These are phyloP conservation scores for Characodon lateralis DNA, from an alignment of 2,797 vertebrate genomes.

Conservation along the genomic window DNA sequence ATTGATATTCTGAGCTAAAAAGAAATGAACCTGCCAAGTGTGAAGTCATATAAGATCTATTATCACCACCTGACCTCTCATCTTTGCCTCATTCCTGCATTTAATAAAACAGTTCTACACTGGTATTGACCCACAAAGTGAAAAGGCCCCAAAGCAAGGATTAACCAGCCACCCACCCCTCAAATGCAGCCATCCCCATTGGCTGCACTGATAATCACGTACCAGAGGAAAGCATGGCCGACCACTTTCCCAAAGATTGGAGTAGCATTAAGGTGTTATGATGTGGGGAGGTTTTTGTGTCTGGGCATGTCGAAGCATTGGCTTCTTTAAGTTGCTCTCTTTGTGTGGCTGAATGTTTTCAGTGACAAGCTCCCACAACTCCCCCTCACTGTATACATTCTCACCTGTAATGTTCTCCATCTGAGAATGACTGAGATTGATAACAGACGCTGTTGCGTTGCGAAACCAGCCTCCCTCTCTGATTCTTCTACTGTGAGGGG, in stretches of 20 bases:
- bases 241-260: constrained; percentile 65
- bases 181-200: neutral
- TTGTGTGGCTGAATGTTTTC: constrained; percentile 48
- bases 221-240: constrained; percentile 64
- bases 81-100: constrained; percentile 60
- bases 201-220: constrained; percentile 17
- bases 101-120: constrained; percentile 56
- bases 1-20: neutral
- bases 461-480: constrained; percentile 16
- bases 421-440: constrained; percentile 22
- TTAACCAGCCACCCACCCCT: constrained; percentile 46
- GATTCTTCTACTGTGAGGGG: constrained; percentile 61
- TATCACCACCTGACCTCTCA: constrained; percentile 67
- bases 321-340: constrained; percentile 50
- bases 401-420: constrained; percentile 27
- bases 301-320: constrained; percentile 46
- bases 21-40: neutral
- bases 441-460: constrained; percentile 57
- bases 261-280: constrained; percentile 41
- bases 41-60: constrained; percentile 39
- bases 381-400: constrained; percentile 4
- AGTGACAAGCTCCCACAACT: constrained; percentile 50
- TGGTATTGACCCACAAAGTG: neutral
- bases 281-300: constrained; percentile 30
- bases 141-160: constrained; percentile 32